A percentile compares a stretch with the other conserved stretches of the same genome.
These are phyloP conservation scores for Chrysoperla carnea DNA, from an alignment of 1,140 invertebrate genomes.

Conservation along the genomic window DNA sequence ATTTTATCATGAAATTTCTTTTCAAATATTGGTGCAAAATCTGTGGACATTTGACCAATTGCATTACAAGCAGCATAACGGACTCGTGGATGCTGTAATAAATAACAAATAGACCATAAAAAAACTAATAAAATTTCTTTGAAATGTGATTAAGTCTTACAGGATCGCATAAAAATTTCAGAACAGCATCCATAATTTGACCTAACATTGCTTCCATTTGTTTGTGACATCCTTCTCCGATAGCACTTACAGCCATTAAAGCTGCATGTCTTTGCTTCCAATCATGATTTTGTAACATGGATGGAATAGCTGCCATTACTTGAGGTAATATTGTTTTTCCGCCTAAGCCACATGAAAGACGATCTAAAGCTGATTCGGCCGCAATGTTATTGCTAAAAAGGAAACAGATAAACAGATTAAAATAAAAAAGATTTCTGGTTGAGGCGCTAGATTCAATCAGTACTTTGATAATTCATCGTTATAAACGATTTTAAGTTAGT, in stretches of 20 bases:
- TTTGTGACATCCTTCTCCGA: slow-evolving; percentile 95
- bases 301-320: slow-evolving; percentile 68
- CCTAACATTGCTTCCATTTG: slow-evolving; percentile 90
- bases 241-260: slow-evolving; percentile 94
- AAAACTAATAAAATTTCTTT: slow-evolving; percentile 3
- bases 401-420: slow-evolving; percentile 4
- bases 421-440: slow-evolving; percentile 1
- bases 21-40: slow-evolving; percentile 92
- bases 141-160: slow-evolving; percentile 25
- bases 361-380: slow-evolving; percentile 90
- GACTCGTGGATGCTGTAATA: slow-evolving; percentile 37
- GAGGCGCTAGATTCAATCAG: slow-evolving; percentile 1
- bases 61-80: slow-evolving; percentile 97
- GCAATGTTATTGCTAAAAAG: slow-evolving; percentile 70
- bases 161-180: slow-evolving; percentile 27
- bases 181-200: slow-evolving; percentile 77
- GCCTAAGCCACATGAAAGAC: slow-evolving; percentile 87
- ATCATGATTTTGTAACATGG: slow-evolving; percentile 69
- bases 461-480: not conserved
- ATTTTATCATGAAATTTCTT: slow-evolving; percentile 96
- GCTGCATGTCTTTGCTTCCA: slow-evolving; percentile 87
- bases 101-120: slow-evolving; percentile 8
- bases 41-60: slow-evolving; percentile 97
- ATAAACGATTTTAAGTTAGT: no score
- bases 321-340: slow-evolving; percentile 89